phyloP scores from a whole-genome alignment of 2,113 vertebrate species.

The Chroicocephalus ridibundus region DNA sequence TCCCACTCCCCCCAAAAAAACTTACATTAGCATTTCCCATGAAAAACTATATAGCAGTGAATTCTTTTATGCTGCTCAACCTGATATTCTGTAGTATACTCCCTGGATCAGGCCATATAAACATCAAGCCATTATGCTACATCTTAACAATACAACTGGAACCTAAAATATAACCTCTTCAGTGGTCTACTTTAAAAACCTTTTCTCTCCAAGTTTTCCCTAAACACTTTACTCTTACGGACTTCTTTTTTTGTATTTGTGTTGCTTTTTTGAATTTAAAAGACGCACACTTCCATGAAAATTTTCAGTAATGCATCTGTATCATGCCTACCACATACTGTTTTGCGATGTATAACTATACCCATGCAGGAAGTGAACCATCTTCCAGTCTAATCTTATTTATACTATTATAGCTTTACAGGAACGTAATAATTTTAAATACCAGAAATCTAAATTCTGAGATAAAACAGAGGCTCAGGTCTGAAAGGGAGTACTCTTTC shows the following conservation, averaged over 20 bases:
- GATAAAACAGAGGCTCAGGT: not conserved
- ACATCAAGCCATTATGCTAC: not conserved
- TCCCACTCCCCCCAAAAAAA: rapidly evolving
- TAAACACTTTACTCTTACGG: not conserved
- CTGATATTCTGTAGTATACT: not conserved
- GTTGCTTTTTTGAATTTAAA: not conserved
- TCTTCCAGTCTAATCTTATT: not conserved
- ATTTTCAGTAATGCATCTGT: not conserved
- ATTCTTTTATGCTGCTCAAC: not conserved
- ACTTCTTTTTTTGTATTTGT: not conserved
- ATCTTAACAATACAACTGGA: not conserved
- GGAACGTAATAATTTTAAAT: not conserved
- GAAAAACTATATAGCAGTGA: not conserved
- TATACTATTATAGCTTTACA: not conserved
- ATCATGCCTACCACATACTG: not conserved
- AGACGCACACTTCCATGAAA: not conserved
- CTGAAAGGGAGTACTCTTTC: not conserved
- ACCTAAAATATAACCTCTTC: not conserved
- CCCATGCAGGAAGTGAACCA: not conserved
- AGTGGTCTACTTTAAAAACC: not conserved
- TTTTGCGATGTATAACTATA: not conserved
- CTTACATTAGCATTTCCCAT: not conserved
- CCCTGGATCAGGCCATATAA: not conserved
- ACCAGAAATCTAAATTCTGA: not conserved
- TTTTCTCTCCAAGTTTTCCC: not conserved